Evolutionary conservation across 1,140 invertebrate genomes (phyloP), one percentile per base, ranked within the genome.

Genomic region (Leptinotarsa lineolata): DNA sequence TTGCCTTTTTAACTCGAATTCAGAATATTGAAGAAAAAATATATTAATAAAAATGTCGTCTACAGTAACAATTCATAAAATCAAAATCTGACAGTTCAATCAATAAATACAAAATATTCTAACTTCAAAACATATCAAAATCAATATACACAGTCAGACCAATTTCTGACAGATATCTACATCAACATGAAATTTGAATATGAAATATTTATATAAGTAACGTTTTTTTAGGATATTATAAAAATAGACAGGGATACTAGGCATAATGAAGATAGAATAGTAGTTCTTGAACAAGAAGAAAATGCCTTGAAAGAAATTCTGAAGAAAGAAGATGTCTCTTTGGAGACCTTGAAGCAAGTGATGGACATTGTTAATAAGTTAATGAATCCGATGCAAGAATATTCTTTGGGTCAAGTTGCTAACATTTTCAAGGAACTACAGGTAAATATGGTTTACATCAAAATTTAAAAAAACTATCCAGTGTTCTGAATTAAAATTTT

Each of bases 171-270:
- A n/a, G n/a, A n/a, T n/a, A n/a, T n/a, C n/a, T 30, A 30, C 30
- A 30, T 30, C 11, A 6, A 30, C 30, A 30, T 30, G 11, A 30
- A 30, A 30, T 30, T 30, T 8, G 30, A 30, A 8, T 30, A 30
- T 30, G 0, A 30, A 30, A 30, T 30, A 30, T 11, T 30, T 11
- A 30, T 30, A 39, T 2, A 4, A n/a, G 13, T 16, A 1, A 48
- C 12, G 30, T 73, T 74, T 79, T 82, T 81, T 65, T 79, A 91
- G 87, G 92, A 97, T 80, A 99, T 99, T 66, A 93, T 98, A 45
- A 88, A 91, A 77, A 96, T 95, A 81, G 94, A 97, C 76, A 89
- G 92, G 66, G 91, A 92, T 80, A 88, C 93, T 30, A 88, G 91
- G 16, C 88, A 92, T 81, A 89, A 93, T 13, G 89, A 90, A 76